Conservation (phyloP, 2,888 invertebrate species). For the Epistrophe eligans region DNA sequence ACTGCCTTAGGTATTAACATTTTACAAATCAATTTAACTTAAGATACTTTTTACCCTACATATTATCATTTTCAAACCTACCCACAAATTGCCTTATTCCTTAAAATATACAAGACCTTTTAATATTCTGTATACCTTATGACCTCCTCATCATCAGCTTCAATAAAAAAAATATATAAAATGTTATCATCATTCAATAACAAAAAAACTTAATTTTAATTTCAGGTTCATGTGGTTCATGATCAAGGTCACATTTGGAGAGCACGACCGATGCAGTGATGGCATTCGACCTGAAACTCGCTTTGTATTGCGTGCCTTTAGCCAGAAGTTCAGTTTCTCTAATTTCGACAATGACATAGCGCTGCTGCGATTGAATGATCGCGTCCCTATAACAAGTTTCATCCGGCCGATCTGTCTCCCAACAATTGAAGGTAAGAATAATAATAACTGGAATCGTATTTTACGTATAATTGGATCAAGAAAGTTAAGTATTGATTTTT, state of each 20-base stretch:
- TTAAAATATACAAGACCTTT: too few species aligned
- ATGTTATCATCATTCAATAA: not conserved
- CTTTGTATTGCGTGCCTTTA: slow-evolving; percentile 90
- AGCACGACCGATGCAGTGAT: slow-evolving; percentile 92
- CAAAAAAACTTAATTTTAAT: slow-evolving; percentile 37
- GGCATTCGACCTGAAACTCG: slow-evolving; percentile 90
- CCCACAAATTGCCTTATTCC: too few species aligned
- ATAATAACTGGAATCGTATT: not conserved
- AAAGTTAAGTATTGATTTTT: not conserved
- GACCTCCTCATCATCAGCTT: not conserved
- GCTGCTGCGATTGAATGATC: slow-evolving; percentile 91
- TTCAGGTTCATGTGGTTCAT: slow-evolving; percentile 96
- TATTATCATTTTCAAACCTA: too few species aligned
- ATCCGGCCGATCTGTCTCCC: slow-evolving; percentile 94
- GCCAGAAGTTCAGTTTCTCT: slow-evolving; percentile 92
- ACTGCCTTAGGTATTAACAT: too few species aligned
- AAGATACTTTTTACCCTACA: too few species aligned
- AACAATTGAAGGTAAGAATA: slow-evolving; percentile 86
- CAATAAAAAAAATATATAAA: too few species aligned
- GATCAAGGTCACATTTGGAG: slow-evolving; percentile 95
- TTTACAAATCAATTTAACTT: too few species aligned
- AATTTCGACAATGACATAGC: slow-evolving; percentile 96
- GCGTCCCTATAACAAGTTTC: slow-evolving; percentile 90
- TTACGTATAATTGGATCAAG: too few species aligned
- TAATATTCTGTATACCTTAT: too few species aligned